A percentile compares a stretch with the other conserved stretches of the same genome.
These are phyloP conservation scores for Phymorhynchus buccinoides DNA, from an alignment of 1,140 invertebrate species.

Conservation along the genomic window DNA sequence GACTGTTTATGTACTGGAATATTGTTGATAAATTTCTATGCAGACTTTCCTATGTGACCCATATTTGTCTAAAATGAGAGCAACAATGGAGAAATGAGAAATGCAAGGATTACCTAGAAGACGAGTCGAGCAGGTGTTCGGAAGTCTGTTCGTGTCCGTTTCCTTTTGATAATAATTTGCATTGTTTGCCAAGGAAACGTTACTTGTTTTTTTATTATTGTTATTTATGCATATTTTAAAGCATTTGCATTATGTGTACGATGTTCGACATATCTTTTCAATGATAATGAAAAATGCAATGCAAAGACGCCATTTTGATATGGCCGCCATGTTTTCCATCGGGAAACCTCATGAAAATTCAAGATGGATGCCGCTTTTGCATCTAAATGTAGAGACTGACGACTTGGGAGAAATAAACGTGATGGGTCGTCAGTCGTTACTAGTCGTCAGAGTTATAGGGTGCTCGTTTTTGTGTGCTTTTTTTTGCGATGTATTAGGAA, in stretches of 20 bases:
- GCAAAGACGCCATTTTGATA: neutral
- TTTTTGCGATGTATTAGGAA: no score
- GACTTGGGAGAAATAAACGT: neutral
- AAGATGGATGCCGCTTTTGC: conserved; percentile 8
- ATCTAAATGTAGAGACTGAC: neutral
- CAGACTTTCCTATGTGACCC: no score
- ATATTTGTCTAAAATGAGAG: neutral
- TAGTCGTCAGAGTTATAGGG: no score
- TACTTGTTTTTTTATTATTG: neutral
- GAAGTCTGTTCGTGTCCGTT: neutral
- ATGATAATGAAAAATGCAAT: neutral
- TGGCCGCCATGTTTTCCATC: conserved; percentile 25
- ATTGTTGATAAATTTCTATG: no score
- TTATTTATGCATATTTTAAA: neutral
- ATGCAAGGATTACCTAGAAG: no score
- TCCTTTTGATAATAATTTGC: neutral
- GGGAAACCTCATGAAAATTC: conserved; percentile 32
- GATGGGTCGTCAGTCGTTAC: neutral
- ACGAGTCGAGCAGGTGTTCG: neutral
- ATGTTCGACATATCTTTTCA: neutral
- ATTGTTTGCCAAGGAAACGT: neutral
- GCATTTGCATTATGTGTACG: neutral
- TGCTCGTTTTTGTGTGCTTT: no score
- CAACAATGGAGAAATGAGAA: no score
- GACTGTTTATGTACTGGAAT: no score